Percentiles rank a stretch among this genome's conserved stretches.
Conservation (phyloP, 2,797 vertebrate species). For the Muscicapa striata region DNA sequence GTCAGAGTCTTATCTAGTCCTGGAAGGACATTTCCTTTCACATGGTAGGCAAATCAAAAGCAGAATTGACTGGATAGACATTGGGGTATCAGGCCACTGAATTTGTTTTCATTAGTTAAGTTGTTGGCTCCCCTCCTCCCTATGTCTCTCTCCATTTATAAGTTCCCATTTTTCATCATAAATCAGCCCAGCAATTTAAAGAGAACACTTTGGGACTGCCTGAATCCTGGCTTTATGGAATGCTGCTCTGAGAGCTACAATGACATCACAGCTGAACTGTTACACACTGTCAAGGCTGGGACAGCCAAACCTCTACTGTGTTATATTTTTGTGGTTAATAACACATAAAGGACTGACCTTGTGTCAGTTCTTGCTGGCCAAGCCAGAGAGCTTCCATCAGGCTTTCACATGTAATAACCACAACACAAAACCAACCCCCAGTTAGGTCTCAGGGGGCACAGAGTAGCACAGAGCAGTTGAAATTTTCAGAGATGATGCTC, state of each 20-base stretch:
- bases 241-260: background rate
- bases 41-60: background rate
- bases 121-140: conserved; percentile 4
- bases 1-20: background rate
- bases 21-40: background rate
- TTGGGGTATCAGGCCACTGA: background rate
- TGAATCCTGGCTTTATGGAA: conserved; percentile 19
- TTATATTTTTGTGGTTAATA: background rate
- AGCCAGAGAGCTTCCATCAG: background rate
- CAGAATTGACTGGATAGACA: background rate
- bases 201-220: background rate
- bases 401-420: background rate
- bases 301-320: background rate
- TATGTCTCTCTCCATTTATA: background rate
- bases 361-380: background rate
- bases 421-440: background rate
- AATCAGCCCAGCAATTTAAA: conserved; percentile 28
- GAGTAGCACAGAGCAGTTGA: background rate
- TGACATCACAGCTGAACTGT: conserved; percentile 35
- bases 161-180: conserved; percentile 43
- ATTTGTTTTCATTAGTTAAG: background rate
- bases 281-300: background rate
- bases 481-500: background rate
- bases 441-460: background rate
- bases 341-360: background rate